Evolutionary conservation across 2,888 invertebrate genomes (phyloP).

Genomic region (Oligia fasciuncula): DNA sequence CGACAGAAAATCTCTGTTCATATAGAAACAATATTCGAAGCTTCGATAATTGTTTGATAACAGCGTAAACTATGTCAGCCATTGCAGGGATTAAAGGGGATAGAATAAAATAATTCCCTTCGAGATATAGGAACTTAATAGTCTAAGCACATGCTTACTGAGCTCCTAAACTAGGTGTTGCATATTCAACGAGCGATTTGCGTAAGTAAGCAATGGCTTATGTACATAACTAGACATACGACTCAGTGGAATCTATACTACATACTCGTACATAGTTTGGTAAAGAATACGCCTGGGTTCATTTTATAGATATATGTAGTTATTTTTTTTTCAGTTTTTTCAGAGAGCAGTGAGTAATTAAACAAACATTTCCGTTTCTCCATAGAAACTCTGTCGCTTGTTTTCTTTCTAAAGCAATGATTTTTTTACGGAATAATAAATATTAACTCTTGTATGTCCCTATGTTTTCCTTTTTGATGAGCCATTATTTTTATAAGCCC

Average conservation of each 20-base stretch:
- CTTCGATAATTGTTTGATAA: conserved; percentile 37
- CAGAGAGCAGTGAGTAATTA: neutral
- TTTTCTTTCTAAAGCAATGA: no score
- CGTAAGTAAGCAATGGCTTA: conserved; percentile 89
- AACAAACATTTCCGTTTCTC: neutral
- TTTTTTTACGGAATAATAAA: no score
- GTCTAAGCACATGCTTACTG: conserved; percentile 88
- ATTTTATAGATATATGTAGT: neutral
- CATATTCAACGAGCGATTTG: conserved; percentile 90
- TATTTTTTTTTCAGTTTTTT: neutral
- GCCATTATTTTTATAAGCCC: no score
- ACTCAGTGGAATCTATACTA: conserved; percentile 66
- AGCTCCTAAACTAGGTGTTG: conserved; percentile 88
- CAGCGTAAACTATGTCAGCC: conserved; percentile 42
- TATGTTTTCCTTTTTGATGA: no score
- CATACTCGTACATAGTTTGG: conserved; percentile 54
- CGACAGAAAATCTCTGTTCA: conserved; percentile 4
- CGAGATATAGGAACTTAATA: conserved; percentile 85
- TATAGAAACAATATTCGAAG: conserved; percentile 22
- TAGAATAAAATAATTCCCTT: conserved; percentile 74
- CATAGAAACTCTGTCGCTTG: no score
- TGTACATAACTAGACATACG: conserved; percentile 82
- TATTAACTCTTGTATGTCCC: no score
- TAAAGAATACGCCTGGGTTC: conserved; percentile 61
- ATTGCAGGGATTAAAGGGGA: conserved; percentile 68